Percentiles rank a stretch among this genome's conserved stretches.
These are phyloP conservation scores for Rhopilema esculentum DNA, from an alignment of 30 jellyfish, hydroid and myxozoan species.

Conservation along the genomic window DNA sequence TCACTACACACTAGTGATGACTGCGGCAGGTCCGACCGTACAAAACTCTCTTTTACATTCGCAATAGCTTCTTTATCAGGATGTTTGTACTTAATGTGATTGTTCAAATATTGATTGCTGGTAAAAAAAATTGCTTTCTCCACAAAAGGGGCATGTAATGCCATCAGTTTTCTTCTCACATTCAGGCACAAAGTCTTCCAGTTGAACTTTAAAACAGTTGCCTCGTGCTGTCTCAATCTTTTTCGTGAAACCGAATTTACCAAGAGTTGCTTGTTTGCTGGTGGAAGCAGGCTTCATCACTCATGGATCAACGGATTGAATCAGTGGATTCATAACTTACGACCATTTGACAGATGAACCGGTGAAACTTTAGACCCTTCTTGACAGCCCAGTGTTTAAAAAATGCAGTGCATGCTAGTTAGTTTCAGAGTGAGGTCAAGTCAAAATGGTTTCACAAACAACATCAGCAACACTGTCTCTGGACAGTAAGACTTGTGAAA, in stretches of 20 bases:
- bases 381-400: slow-evolving; percentile 47
- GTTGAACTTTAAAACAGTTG: slow-evolving; percentile 49
- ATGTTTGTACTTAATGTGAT: slow-evolving; percentile 51
- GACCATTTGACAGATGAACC: slow-evolving; percentile 55
- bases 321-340: slow-evolving; percentile 30
- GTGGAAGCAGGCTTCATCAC: slow-evolving; percentile 62
- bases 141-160: slow-evolving; percentile 52
- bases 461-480: slow-evolving; percentile 41
- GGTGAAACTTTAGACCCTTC: slow-evolving; percentile 50
- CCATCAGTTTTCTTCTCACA: slow-evolving; percentile 34
- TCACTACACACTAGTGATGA: not conserved
- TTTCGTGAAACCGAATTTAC: slow-evolving; percentile 41
- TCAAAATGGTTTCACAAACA: slow-evolving; percentile 43
- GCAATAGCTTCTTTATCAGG: slow-evolving; percentile 44
- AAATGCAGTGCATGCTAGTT: slow-evolving; percentile 38
- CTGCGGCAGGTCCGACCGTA: slow-evolving; percentile 4
- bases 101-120: slow-evolving; percentile 45
- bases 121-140: slow-evolving; percentile 43
- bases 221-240: slow-evolving; percentile 42
- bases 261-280: slow-evolving; percentile 48
- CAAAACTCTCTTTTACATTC: slow-evolving; percentile 25
- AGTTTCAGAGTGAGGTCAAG: slow-evolving; percentile 53
- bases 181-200: slow-evolving; percentile 39
- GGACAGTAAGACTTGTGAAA: slow-evolving; percentile 44
- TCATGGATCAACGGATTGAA: slow-evolving; percentile 43